Evolutionary conservation across 1,140 invertebrate species (phyloP).

Genomic region (Laupala kohalensis): DNA sequence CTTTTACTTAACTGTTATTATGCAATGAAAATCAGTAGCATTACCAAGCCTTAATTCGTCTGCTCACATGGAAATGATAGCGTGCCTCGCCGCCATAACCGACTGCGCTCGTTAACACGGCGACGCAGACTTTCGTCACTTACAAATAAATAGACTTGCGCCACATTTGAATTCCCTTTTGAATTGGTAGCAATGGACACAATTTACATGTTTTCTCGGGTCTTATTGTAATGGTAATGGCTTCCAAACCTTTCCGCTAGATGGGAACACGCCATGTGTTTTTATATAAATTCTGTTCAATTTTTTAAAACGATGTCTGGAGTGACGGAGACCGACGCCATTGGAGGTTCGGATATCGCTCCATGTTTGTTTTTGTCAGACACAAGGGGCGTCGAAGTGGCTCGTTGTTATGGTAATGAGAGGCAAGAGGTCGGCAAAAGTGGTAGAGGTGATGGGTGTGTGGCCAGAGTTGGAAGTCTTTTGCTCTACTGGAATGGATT

Average conservation of each 20-base stretch:
- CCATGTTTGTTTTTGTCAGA: not conserved
- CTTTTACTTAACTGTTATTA: not conserved
- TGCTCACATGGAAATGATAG: not conserved
- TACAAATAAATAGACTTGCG: not conserved
- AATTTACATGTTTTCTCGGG: not conserved
- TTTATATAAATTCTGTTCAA: not conserved
- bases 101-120: not conserved
- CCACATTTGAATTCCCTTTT: not conserved
- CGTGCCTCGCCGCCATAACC: not conserved
- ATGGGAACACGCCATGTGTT: not conserved
- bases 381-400: not conserved
- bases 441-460: not conserved
- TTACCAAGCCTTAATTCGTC: not conserved
- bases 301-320: too few species aligned
- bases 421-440: not conserved
- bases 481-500: not conserved
- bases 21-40: not conserved
- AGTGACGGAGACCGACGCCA: not conserved
- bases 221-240: not conserved
- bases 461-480: not conserved
- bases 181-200: not conserved
- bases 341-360: not conserved
- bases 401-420: not conserved
- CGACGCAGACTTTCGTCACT: not conserved
- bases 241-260: not conserved